Percentiles rank a stretch among this genome's conserved stretches.
Conservation (phyloP, 37 sponge, comb jelly and placozoan genomes). For the Spongia lamella region DNA sequence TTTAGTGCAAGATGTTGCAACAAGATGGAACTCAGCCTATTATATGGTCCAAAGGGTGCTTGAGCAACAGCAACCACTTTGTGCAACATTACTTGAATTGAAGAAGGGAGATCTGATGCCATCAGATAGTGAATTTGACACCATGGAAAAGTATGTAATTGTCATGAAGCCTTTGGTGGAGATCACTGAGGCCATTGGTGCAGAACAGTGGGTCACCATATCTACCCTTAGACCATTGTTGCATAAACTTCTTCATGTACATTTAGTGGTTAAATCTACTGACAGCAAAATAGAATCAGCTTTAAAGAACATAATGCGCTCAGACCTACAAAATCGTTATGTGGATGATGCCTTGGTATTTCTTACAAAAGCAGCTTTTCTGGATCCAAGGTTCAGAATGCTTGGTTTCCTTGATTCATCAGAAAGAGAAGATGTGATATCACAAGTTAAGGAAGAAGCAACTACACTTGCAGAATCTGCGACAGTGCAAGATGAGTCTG, state of each 20-base stretch:
- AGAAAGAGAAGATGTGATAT: too few relatives aligned
- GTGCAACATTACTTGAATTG: slow-evolving; percentile 29
- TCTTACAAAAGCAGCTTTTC: slow-evolving; percentile 1
- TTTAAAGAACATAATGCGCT: background rate
- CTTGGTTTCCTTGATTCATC: background rate
- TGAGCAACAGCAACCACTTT: slow-evolving; percentile 23
- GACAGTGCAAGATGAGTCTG: too few relatives aligned
- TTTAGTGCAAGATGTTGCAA: slow-evolving; percentile 29
- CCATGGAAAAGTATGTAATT: slow-evolving; percentile 7
- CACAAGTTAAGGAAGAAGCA: too few relatives aligned
- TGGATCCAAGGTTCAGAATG: slow-evolving; percentile 9
- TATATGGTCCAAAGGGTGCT: slow-evolving; percentile 24
- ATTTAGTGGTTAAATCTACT: background rate
- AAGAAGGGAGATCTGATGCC: slow-evolving; percentile 39
- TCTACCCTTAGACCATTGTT: slow-evolving; percentile 23
- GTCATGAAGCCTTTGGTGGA: slow-evolving; percentile 30
- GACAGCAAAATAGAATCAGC: background rate
- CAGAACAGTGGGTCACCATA: slow-evolving; percentile 43
- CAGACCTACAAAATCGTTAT: background rate
- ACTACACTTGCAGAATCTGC: too few relatives aligned
- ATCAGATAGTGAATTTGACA: slow-evolving; percentile 15
- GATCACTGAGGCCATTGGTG: slow-evolving; percentile 20
- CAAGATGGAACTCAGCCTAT: slow-evolving; percentile 44
- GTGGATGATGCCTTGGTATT: background rate
- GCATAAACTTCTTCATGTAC: background rate